Base-by-base conservation (phyloP, 2,888 invertebrate genomes). In the Opisthograptis luteolata region DNA sequence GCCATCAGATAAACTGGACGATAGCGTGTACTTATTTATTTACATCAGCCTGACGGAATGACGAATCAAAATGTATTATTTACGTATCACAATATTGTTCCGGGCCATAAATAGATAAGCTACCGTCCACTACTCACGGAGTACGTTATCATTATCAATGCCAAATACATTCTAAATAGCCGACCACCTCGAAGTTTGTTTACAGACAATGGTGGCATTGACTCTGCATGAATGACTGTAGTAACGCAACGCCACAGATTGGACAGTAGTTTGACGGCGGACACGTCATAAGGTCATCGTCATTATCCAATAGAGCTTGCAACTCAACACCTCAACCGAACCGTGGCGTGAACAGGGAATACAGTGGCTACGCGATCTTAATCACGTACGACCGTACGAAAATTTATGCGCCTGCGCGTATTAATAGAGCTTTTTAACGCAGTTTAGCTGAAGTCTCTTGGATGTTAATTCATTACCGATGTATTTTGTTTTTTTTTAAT, bases 271-370 rank as follows among this genome's bases (percentile, higher is more conserved):
- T 63, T 55, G 47, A 55, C 60, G 51, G 49, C 27, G 32, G 12
- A 31, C 22, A 47, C 62, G 62, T 67, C 62, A 68, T 68, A 63
- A 53, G 45, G 46, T 56, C 60, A 27, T 31, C 39, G 34, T 39
- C 42, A 50, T 52, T 50, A 34, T 36, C 42, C 47, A 55, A 39
- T 55, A 41, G 34, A 57, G 57, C 67, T 81, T 55, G 79, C 61
- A 75, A 83, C 86, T 78, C 84, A 72, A 84, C 74, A 84, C 87
- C 79, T 81, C 79, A 56, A 68, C 70, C 15, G 24, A 53, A 58
- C 51, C 43, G 41, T 49, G 13, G 15, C 15, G 20, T 28, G 14
- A 25, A 41, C 32, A 32, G 42, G 32, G 13, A 31, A 15, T 39
- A 36, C 24, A 27, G 47, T 44, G 32, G 12, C 22, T 39, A 41